A percentile compares a stretch with the other conserved stretches of the same genome.
phyloP scores from a whole-genome alignment of 2,797 vertebrate species.

The Erpetoichthys calabaricus region DNA sequence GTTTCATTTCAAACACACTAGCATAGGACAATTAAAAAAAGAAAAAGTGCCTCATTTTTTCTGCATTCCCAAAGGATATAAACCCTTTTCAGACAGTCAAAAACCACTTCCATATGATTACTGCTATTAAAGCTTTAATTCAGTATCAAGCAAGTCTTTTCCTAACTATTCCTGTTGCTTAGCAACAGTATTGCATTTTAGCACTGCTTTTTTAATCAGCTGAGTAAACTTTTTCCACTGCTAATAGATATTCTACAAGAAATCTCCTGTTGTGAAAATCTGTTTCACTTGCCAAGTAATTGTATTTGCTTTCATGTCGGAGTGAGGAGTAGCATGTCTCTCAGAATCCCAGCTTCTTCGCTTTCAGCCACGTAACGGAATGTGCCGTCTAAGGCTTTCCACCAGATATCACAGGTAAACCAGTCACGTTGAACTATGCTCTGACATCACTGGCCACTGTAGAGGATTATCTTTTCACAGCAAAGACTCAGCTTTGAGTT shows the following conservation, averaged over 20 bases:
- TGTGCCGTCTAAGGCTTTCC: not conserved
- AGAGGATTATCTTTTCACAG: no score
- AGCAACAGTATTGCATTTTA: constrained; percentile 51
- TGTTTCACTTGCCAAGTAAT: constrained; percentile 26
- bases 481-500: no score
- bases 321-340: not conserved
- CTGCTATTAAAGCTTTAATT: not conserved
- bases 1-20: no score
- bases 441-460: no score
- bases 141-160: constrained; percentile 43
- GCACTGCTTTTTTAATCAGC: constrained; percentile 47
- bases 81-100: no score
- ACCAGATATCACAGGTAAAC: no score
- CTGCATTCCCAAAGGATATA: no score
- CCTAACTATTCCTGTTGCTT: constrained; percentile 32
- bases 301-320: constrained; percentile 6
- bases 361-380: not conserved
- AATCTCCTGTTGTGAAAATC: constrained; percentile 37
- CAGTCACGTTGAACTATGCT: no score
- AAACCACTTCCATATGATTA: no score
- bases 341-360: not conserved
- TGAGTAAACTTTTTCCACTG: constrained; percentile 46
- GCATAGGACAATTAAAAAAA: no score
- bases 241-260: constrained; percentile 30
- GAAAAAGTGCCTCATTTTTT: no score